These are phyloP conservation scores for Gavialis gangeticus DNA, from an alignment of 2,113 vertebrate species.

Conservation along the genomic window DNA sequence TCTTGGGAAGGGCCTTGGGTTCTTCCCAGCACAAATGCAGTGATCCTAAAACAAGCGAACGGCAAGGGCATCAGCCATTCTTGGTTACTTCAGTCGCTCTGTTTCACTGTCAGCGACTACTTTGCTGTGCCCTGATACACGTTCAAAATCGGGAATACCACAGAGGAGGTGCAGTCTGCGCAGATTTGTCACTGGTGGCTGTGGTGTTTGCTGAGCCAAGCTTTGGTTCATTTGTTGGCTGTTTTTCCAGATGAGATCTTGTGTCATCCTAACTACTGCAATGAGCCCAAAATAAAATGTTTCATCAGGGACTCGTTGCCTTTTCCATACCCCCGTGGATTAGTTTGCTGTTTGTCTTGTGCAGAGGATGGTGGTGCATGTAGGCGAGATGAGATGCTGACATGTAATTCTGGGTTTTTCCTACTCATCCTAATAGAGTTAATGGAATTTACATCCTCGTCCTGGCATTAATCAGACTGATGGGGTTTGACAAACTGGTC, in stretches of 20 bases:
- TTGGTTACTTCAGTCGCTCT: rapidly evolving
- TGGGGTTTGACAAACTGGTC: background rate
- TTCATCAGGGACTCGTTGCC: background rate
- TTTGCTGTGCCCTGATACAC: background rate
- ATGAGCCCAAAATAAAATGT: background rate
- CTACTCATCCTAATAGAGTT: background rate
- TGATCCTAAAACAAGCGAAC: rapidly evolving
- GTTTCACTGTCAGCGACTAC: rapidly evolving
- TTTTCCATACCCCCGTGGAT: background rate
- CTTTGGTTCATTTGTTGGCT: background rate
- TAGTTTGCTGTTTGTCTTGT: background rate
- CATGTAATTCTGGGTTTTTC: background rate
- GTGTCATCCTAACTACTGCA: background rate
- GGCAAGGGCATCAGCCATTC: rapidly evolving
- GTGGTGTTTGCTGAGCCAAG: rapidly evolving
- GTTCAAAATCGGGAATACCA: rapidly evolving
- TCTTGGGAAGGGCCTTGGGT: background rate
- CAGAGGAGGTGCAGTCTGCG: background rate
- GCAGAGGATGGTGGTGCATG: rapidly evolving
- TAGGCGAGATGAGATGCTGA: background rate
- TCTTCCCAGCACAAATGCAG: background rate
- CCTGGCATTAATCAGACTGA: background rate
- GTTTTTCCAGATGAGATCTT: rapidly evolving
- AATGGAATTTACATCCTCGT: background rate
- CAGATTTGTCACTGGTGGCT: background rate